Evolutionary conservation across 2,888 invertebrate species (phyloP).

Genomic region (Teleogryllus oceanicus): DNA sequence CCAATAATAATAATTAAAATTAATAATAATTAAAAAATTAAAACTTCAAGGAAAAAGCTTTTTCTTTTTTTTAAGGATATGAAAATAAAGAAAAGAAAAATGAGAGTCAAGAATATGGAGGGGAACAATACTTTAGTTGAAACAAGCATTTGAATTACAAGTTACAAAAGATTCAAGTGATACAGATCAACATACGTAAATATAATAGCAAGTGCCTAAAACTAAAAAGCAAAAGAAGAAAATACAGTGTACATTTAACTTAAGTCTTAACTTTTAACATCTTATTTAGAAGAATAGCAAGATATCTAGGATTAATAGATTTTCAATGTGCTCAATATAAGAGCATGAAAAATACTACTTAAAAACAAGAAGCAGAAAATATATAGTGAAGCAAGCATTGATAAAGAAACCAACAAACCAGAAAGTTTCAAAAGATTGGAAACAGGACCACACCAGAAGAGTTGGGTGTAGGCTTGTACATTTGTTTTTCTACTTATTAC

Average conservation of each 20-base stretch:
- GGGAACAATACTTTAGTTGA: constrained; percentile 12
- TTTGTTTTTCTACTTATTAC: constrained; percentile 26
- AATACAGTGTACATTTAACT: background rate
- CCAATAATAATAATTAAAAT: no score
- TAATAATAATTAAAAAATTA: background rate
- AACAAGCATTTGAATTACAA: constrained; percentile 18
- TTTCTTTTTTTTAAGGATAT: background rate
- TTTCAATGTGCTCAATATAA: background rate
- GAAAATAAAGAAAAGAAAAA: constrained; percentile 7
- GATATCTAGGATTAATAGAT: background rate
- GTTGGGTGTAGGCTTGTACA: constrained; percentile 25
- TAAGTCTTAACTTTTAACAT: background rate
- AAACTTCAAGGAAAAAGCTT: background rate
- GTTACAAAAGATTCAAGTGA: constrained; percentile 10
- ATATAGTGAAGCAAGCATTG: background rate
- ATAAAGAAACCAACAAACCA: constrained; percentile 18
- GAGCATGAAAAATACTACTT: background rate
- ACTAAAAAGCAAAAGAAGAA: constrained; percentile 12
- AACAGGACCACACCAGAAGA: constrained; percentile 18
- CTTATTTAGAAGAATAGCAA: background rate
- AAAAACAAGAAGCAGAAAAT: constrained; percentile 18
- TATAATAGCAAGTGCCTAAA: background rate
- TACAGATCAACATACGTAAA: constrained; percentile 9
- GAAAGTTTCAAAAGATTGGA: constrained; percentile 6
- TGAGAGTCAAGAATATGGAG: background rate